These are phyloP conservation scores for Otolemur garnettii DNA, from an alignment of 2,113 vertebrate genomes.

Conservation along the genomic window DNA sequence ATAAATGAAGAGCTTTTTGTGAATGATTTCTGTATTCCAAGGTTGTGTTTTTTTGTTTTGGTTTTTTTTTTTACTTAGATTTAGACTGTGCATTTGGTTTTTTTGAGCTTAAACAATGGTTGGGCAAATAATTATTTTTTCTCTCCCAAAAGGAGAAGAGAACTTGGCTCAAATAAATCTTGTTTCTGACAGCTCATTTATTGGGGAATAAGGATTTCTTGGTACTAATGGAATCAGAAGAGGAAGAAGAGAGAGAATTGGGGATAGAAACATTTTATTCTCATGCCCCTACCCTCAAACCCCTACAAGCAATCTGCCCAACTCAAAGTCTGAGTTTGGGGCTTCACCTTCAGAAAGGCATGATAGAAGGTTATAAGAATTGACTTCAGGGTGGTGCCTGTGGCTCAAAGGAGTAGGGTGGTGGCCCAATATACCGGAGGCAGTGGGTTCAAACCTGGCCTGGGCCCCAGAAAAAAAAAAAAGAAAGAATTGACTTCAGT, in stretches of 20 bases:
- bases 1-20: not conserved
- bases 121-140: not conserved
- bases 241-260: not conserved
- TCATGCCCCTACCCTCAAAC: not conserved
- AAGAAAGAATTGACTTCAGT: not conserved
- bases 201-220: not conserved
- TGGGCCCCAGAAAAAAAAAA: no score
- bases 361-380: not conserved
- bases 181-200: slow-evolving; percentile 4
- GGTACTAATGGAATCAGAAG: not conserved
- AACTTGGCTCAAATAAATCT: not conserved
- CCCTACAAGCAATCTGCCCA: not conserved
- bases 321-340: not conserved
- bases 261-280: not conserved
- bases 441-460: no score
- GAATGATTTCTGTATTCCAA: not conserved
- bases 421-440: no score
- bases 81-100: slow-evolving; percentile 2
- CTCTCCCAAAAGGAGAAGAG: not conserved
- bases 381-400: not conserved
- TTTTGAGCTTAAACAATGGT: not conserved
- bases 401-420: no score
- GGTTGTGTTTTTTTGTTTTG: not conserved
- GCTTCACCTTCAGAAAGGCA: not conserved
- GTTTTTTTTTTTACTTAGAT: not conserved